These are phyloP conservation scores for Diabrotica virgifera DNA, from an alignment of 1,140 invertebrate species.

Conservation along the genomic window DNA sequence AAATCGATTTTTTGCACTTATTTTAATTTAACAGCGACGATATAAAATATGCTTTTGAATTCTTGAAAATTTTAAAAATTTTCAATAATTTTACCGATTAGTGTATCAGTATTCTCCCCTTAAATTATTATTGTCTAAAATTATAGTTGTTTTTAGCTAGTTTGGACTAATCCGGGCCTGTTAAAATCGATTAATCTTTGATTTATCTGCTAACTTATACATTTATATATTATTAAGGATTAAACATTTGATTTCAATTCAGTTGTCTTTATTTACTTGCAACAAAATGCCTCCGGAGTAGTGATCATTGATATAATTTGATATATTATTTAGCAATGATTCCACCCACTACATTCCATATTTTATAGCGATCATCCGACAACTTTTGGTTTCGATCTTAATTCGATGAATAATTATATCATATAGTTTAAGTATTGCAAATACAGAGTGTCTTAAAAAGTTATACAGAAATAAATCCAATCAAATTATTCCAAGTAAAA, in stretches of 20 bases:
- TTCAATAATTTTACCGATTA: too few relatives aligned
- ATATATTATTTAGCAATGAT: neutral
- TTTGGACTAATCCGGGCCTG: slow-evolving; percentile 9
- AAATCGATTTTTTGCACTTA: too few relatives aligned
- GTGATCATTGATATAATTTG: slow-evolving; percentile 8
- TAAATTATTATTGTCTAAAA: neutral
- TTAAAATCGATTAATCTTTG: slow-evolving; percentile 35
- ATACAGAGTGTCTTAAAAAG: too few relatives aligned
- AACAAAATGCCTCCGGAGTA: neutral
- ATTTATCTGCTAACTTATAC: slow-evolving; percentile 42
- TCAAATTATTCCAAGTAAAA: too few relatives aligned
- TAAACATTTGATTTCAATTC: slow-evolving; percentile 40
- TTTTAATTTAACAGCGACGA: too few relatives aligned
- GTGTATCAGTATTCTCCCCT: neutral
- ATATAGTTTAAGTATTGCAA: too few relatives aligned
- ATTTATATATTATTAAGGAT: slow-evolving; percentile 43
- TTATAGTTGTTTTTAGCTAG: neutral
- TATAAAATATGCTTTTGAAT: too few relatives aligned
- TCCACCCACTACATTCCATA: neutral
- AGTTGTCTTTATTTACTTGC: slow-evolving; percentile 25
- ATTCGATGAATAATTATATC: too few relatives aligned
- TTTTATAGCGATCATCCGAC: neutral
- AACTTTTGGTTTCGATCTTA: too few relatives aligned
- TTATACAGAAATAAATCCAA: too few relatives aligned
- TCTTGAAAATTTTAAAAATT: too few relatives aligned